Conservation (phyloP, 1,140 invertebrate species). For the Chlorops oryzae region DNA sequence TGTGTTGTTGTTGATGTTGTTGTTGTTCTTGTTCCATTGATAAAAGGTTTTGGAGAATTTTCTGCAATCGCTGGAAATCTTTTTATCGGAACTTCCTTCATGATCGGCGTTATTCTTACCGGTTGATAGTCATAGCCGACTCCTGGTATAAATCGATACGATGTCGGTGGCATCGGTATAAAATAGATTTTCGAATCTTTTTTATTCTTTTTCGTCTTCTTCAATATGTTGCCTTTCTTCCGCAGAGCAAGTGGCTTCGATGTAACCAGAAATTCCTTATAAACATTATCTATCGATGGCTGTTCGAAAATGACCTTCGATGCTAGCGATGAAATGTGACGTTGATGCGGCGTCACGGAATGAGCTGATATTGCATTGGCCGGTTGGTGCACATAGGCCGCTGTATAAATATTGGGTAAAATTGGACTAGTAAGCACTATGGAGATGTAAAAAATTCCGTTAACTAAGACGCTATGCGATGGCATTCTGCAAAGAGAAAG, state of each 20-base stretch:
- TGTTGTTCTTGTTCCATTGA: slow-evolving; percentile 1
- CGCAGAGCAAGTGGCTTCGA: slow-evolving; percentile 36
- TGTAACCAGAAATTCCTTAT: slow-evolving; percentile 39
- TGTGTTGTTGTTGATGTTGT: background rate
- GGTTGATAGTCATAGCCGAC: slow-evolving; percentile 42
- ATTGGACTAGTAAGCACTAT: too few species aligned
- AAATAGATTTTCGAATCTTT: slow-evolving; percentile 46
- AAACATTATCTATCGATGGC: slow-evolving; percentile 33
- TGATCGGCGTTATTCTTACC: slow-evolving; percentile 38
- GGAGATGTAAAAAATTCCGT: too few species aligned
- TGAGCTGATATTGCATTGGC: slow-evolving; percentile 1
- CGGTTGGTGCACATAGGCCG: background rate
- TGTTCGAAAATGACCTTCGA: slow-evolving; percentile 35
- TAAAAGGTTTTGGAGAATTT: too few species aligned
- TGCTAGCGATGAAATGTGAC: slow-evolving; percentile 3
- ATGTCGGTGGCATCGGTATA: slow-evolving; percentile 40
- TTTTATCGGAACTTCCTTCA: slow-evolving; percentile 15
- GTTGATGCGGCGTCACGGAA: too few species aligned
- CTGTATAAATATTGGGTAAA: too few species aligned
- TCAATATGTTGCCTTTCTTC: slow-evolving; percentile 31
- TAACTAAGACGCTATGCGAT: too few species aligned
- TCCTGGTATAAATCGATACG: slow-evolving; percentile 42
- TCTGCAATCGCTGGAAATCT: slow-evolving; percentile 10
- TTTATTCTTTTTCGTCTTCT: slow-evolving; percentile 42
- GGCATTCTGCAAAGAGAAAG: too few species aligned